Base-by-base conservation (phyloP, 2,888 invertebrate species). In the Stenodera caucasica region DNA sequence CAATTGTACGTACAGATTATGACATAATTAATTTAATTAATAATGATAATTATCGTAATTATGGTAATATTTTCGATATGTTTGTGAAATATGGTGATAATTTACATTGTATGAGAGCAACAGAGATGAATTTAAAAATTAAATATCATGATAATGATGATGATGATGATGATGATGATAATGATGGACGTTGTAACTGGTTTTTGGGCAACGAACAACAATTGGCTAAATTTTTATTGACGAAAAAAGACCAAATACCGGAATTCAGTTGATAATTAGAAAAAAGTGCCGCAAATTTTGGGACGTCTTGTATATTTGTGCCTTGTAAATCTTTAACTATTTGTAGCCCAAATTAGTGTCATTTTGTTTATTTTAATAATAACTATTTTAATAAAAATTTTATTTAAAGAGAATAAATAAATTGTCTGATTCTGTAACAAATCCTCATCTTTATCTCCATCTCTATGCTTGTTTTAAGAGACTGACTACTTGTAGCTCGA, bases 91-190 rank as follows among this genome's bases (percentile, higher is more conserved):
- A 85, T 54, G 83, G 85, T 67, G 75, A 81, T 29, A 82, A 87
- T 58, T 77, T 91, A 57, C 92, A 92, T 78, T 84, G 89, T 49
- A 84, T 94, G 76, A 84, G 92, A 56, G 92, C 90, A 26, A 89
- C 91, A 7, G 96, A 95, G 77, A 93, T 94, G 52, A 88, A 88
- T 67, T 81, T 94, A 40, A 85, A 86, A 71, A 81, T 89, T 33
- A 75, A 80, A 60, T 80, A 79, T 65, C 82, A 83, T 61, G 74
- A 74, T 49, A 73, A 74, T 51, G 74, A 68, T 23, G 73, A 78
- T 49, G 65, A 67, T 54, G 7, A 80, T 65, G 82, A 83, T 61
- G 74, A 74, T 50, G 73, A 74, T 50, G 74, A 69, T 30, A 73
- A 78, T 51, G 65, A 68, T 54, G 70, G 71, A 49, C 71, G 74